phyloP scores from a whole-genome alignment of 35 echinoderm and acorn worm species.

The Patiria miniata region DNA sequence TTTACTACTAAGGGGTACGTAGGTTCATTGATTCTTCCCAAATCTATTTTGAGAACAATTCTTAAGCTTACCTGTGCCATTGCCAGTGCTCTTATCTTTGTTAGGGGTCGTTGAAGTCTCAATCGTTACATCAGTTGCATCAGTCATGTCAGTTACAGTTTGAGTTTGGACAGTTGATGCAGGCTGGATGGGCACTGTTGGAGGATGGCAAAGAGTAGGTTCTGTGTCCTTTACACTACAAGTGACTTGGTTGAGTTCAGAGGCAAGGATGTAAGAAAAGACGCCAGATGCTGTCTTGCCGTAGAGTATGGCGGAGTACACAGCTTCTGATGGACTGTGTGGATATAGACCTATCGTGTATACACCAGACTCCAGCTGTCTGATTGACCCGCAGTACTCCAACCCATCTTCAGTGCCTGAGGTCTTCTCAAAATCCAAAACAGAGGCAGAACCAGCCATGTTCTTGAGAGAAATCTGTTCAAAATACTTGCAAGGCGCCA shows the following conservation, averaged over 20 bases:
- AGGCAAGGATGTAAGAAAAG: constrained; percentile 23
- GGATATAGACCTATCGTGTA: not conserved
- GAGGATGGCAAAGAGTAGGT: not conserved
- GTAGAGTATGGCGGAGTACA: constrained; percentile 43
- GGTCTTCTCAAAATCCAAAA: not conserved
- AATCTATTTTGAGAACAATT: no score
- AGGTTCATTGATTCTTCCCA: no score
- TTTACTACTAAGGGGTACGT: no score
- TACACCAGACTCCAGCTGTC: not conserved
- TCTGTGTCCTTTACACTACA: not conserved
- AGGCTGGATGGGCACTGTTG: not conserved
- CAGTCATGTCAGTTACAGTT: not conserved
- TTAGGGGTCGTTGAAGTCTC: no score
- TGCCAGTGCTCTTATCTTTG: no score
- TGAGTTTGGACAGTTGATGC: not conserved
- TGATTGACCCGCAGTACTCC: constrained; percentile 29
- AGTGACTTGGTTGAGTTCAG: constrained; percentile 27
- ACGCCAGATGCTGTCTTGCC: not conserved
- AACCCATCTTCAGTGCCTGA: not conserved
- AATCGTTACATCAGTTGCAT: not conserved
- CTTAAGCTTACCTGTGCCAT: no score
- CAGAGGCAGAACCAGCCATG: not conserved
- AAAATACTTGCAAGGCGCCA: constrained; percentile 19
- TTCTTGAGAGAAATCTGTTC: not conserved
- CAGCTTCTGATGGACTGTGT: not conserved